Base-by-base conservation (phyloP, 2,888 invertebrate species). In the Lepidochrysops patricia region DNA sequence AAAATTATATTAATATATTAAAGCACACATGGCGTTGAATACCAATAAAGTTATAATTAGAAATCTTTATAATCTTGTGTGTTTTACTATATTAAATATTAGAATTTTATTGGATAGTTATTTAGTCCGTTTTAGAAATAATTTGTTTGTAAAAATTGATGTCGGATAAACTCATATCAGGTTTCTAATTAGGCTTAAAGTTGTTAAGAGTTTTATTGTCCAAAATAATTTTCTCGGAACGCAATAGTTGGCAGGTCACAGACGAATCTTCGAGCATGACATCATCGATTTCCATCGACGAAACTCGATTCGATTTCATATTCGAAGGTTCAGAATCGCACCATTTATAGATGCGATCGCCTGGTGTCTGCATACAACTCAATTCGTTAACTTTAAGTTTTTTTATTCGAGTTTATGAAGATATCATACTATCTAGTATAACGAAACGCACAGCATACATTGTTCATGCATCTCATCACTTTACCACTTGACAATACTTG, bases 401-500 rank as follows among this genome's bases (percentile, higher is more conserved):
- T 64, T 58, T 64, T 43, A 64, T 68, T 60, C 63, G 62, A 64
- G 77, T 80, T 82, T 79, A 77, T 79, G 79, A 75, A 76, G 77
- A 76, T 77, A 76, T 79, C 73, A 72, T 78, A 76, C 77, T 79
- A 77, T 79, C 72, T 79, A 81, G 81, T 71, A 63, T 77, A 79
- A 79, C 79, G 77, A 74, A 75, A 85, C 88, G 86, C 87, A 87
- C 87, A 86, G 77, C 76, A 73, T 76, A 79, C 79, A 80, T 79
- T 73, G 72, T 67, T 70, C 65, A 68, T 67, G 67, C 64, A 66
- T 64, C 66, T 69, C 74, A 76, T 76, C 70, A 79, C 73, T 72
- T 77, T 82, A 77, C 84, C 85, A 82, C 81, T 86, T 85, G 89
- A 89, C 89, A 89, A 89, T 89, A 89, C 85, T 85, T 89, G 86